Evolutionary conservation across 2,888 invertebrate species (phyloP).

Genomic region (Suillia variegata): DNA sequence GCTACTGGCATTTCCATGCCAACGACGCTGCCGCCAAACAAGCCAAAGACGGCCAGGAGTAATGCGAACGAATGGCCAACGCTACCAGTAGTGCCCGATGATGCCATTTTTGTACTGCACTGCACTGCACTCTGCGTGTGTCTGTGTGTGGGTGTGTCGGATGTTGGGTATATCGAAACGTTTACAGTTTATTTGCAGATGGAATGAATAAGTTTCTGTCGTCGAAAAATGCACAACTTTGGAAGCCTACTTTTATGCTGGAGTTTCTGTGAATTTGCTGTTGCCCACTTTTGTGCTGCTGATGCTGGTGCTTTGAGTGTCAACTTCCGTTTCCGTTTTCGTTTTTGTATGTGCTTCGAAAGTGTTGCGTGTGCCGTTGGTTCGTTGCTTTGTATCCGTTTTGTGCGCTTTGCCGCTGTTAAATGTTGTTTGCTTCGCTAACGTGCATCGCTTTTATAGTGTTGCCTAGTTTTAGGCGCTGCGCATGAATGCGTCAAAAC

Average conservation of each 20-base stretch:
- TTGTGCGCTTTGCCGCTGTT: constrained; percentile 18
- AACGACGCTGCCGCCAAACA: constrained; percentile 38
- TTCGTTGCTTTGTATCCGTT: too few species aligned
- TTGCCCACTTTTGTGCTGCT: background rate
- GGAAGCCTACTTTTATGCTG: too few species aligned
- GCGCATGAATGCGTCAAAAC: too few species aligned
- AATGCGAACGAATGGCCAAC: constrained; percentile 13
- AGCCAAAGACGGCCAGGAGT: constrained; percentile 38
- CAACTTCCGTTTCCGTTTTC: background rate
- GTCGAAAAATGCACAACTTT: too few species aligned
- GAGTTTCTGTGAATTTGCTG: too few species aligned
- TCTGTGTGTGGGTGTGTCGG: too few species aligned
- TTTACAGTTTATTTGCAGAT: too few species aligned
- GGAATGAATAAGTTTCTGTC: too few species aligned
- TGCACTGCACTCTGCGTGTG: too few species aligned
- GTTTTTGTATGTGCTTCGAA: too few species aligned
- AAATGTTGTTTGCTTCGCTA: constrained; percentile 25
- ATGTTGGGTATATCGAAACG: too few species aligned
- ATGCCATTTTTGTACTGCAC: too few species aligned
- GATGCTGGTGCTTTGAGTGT: background rate
- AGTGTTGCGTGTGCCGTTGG: constrained; percentile 17
- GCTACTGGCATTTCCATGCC: constrained; percentile 45
- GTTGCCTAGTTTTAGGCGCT: constrained; percentile 20
- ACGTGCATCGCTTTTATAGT: constrained; percentile 31
- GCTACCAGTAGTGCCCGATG: background rate